These are phyloP conservation scores for Erebia aethiops DNA, from an alignment of 2,888 invertebrate species.

Conservation along the genomic window DNA sequence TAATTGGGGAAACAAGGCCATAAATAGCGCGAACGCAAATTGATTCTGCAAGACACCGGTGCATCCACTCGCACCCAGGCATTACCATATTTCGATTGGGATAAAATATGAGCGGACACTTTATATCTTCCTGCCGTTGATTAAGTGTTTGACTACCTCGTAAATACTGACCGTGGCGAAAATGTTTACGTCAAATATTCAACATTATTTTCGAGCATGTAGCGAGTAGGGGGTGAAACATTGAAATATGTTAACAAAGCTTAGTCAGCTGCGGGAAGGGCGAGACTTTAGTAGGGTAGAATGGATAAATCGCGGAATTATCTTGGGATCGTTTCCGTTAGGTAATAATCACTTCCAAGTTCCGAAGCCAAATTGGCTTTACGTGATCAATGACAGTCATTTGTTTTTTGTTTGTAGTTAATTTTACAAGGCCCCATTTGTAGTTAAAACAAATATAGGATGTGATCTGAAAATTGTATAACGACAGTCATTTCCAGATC, in stretches of 20 bases:
- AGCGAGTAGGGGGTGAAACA: constrained; percentile 40
- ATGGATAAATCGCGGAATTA: constrained; percentile 60
- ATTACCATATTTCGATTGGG: constrained; percentile 79
- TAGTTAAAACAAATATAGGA: constrained; percentile 49
- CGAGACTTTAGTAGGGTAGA: constrained; percentile 33
- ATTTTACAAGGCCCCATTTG: constrained; percentile 53
- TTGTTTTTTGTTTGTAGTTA: constrained; percentile 58
- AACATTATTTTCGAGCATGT: constrained; percentile 54
- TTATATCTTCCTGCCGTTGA: constrained; percentile 71
- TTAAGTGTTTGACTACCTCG: constrained; percentile 63
- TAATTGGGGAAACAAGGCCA: constrained; percentile 78
- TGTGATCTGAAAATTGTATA: constrained; percentile 51
- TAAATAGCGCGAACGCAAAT: constrained; percentile 76
- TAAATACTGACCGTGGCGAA: constrained; percentile 62
- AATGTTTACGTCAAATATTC: constrained; percentile 57
- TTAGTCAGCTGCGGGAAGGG: constrained; percentile 37
- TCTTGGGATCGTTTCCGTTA: constrained; percentile 59
- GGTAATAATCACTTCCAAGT: constrained; percentile 56
- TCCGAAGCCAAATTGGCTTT: constrained; percentile 42
- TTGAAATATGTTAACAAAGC: constrained; percentile 37
- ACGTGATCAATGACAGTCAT: constrained; percentile 60
- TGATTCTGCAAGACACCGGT: constrained; percentile 66
- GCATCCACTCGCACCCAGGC: constrained; percentile 50
- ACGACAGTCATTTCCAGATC: constrained; percentile 57
- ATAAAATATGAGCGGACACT: constrained; percentile 66